A percentile compares a stretch with the other conserved stretches of the same genome.
phyloP scores from a whole-genome alignment of 2,888 invertebrate genomes.

The Diplazon laetatorius region DNA sequence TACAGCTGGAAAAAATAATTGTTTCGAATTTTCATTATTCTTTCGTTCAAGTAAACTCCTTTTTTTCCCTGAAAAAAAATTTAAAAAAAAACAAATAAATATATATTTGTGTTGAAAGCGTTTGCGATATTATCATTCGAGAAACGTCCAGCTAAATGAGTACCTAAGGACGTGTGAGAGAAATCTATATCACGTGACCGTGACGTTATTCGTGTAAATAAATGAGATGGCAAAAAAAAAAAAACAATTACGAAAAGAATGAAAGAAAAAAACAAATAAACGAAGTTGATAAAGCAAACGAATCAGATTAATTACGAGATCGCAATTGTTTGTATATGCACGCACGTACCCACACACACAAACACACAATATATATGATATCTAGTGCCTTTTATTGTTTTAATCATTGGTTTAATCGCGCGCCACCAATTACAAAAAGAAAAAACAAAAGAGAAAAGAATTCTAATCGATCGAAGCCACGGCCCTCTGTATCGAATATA shows the following conservation, averaged over 20 bases:
- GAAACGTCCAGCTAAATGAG: constrained; percentile 67
- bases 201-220: constrained; percentile 66
- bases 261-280: constrained; percentile 39
- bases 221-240: constrained; percentile 59
- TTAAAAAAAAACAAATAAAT: no score
- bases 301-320: constrained; percentile 25
- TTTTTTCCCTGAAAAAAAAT: constrained; percentile 18
- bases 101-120: constrained; percentile 43
- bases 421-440: constrained; percentile 56
- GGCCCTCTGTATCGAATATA: constrained; percentile 63
- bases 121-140: constrained; percentile 52
- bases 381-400: constrained; percentile 73
- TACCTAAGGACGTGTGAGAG: constrained; percentile 64
- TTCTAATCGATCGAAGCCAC: constrained; percentile 66
- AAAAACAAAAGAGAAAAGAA: no score
- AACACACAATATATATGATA: constrained; percentile 67
- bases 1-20: constrained; percentile 16
- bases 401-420: constrained; percentile 58
- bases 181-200: constrained; percentile 56
- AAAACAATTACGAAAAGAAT: constrained; percentile 55
- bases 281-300: constrained; percentile 26
- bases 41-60: background rate
- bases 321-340: constrained; percentile 66
- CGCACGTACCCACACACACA: constrained; percentile 64
- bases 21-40: constrained; percentile 17